Percentiles rank a stretch among this genome's conserved stretches.
phyloP scores from a whole-genome alignment of 2,888 invertebrate species.

The Euplexia lucipara region DNA sequence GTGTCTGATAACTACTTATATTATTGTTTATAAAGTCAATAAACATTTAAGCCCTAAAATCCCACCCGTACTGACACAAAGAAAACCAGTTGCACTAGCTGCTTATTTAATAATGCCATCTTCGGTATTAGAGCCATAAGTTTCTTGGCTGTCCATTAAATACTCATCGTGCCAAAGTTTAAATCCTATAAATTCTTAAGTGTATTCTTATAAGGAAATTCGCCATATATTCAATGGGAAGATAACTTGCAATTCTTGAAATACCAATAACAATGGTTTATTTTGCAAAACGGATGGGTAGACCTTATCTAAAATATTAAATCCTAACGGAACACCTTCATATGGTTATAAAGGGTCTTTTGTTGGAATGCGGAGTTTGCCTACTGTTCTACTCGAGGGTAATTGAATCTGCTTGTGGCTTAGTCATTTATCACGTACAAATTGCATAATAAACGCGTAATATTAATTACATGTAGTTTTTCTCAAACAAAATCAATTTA shows the following conservation, averaged over 20 bases:
- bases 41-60: background rate
- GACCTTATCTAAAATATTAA: conserved; percentile 45
- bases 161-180: conserved; percentile 23
- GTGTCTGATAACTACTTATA: background rate
- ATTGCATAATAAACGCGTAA: conserved; percentile 40
- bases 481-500: no score
- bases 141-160: conserved; percentile 33
- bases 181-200: conserved; percentile 36
- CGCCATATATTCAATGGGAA: conserved; percentile 4
- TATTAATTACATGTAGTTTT: conserved; percentile 27
- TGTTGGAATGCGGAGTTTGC: conserved; percentile 51
- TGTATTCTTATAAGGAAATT: conserved; percentile 41
- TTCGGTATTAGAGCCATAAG: conserved; percentile 21
- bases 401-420: conserved; percentile 56
- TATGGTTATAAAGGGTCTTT: conserved; percentile 32
- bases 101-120: conserved; percentile 36
- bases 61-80: background rate
- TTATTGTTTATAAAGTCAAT: background rate
- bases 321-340: conserved; percentile 43
- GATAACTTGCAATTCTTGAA: conserved; percentile 29
- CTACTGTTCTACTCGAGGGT: conserved; percentile 49
- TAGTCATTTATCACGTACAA: conserved; percentile 52
- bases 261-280: conserved; percentile 24
- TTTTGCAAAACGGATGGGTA: conserved; percentile 22
- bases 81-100: background rate